phyloP scores from a whole-genome alignment of 2,888 invertebrate genomes.

The Spodoptera exigua region DNA sequence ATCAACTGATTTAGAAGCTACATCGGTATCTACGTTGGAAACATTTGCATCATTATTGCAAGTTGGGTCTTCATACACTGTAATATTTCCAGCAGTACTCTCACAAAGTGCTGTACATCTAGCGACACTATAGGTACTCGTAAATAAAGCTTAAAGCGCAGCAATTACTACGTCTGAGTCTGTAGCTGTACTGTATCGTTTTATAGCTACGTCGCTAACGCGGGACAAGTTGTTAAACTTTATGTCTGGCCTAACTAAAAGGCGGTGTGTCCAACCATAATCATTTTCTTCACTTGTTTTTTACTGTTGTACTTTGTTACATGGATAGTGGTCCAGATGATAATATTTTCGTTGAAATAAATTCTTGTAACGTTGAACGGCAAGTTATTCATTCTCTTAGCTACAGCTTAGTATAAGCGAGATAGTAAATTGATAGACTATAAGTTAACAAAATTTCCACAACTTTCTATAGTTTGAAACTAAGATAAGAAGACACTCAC shows the following conservation, averaged over 20 bases:
- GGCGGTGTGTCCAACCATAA: slow-evolving; percentile 8
- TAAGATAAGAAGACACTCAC: slow-evolving; percentile 18
- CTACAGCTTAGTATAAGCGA: neutral
- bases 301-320: slow-evolving; percentile 1
- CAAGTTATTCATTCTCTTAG: neutral
- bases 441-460: slow-evolving; percentile 1
- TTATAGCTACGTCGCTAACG: slow-evolving; percentile 49
- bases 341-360: slow-evolving; percentile 4
- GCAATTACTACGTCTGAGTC: slow-evolving; percentile 55
- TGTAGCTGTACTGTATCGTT: slow-evolving; percentile 24
- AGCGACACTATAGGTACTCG: slow-evolving; percentile 39
- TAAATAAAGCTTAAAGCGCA: slow-evolving; percentile 58
- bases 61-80: slow-evolving; percentile 14
- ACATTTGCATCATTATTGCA: slow-evolving; percentile 28
- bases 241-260: slow-evolving; percentile 37
- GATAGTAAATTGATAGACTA: slow-evolving; percentile 2
- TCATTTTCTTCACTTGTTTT: slow-evolving; percentile 30
- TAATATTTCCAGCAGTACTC: slow-evolving; percentile 24
- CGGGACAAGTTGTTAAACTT: slow-evolving; percentile 52
- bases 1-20: slow-evolving; percentile 28
- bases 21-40: slow-evolving; percentile 6
- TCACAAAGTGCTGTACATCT: slow-evolving; percentile 36
- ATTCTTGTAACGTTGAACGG: neutral
- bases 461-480: slow-evolving; percentile 18
- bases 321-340: slow-evolving; percentile 2